Conservation (phyloP, 2,113 vertebrate genomes). For the Gavialis gangeticus region DNA sequence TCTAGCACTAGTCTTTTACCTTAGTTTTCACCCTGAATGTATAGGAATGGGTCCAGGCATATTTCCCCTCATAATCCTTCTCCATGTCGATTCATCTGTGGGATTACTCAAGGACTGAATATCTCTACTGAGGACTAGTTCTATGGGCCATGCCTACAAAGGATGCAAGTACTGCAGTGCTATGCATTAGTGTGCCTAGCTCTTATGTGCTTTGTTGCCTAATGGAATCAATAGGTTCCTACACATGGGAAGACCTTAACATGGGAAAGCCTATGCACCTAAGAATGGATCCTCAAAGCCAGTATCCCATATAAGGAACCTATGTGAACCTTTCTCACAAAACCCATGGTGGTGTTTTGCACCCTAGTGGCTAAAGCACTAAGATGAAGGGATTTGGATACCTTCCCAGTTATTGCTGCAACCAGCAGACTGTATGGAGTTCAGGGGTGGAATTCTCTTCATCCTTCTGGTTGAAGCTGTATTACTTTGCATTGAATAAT, state of each 20-base stretch:
- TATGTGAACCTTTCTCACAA: too few species aligned
- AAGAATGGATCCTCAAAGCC: too few species aligned
- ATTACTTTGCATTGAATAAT: too few species aligned
- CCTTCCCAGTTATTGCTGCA: constrained; percentile 1
- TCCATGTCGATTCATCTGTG: neutral
- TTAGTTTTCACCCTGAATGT: constrained; percentile 48
- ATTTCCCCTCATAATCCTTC: constrained; percentile 32
- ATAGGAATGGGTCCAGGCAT: constrained; percentile 50
- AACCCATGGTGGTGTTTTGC: too few species aligned
- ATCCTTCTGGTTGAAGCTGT: too few species aligned
- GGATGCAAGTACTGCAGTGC: constrained; percentile 26
- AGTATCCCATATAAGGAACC: too few species aligned
- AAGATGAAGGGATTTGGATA: neutral
- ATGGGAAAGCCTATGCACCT: too few species aligned
- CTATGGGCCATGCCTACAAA: constrained; percentile 17
- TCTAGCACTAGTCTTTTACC: constrained; percentile 45
- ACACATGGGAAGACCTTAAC: too few species aligned
- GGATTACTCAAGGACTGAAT: constrained; percentile 34
- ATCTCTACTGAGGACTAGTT: constrained; percentile 44
- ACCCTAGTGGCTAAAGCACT: too few species aligned
- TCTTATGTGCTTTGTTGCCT: neutral
- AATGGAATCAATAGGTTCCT: too few species aligned
- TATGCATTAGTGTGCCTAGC: neutral
- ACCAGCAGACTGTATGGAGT: neutral
- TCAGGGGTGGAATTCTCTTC: neutral